phyloP scores from a whole-genome alignment of 1,140 invertebrate genomes.

The Ceratosolen fusciceps region DNA sequence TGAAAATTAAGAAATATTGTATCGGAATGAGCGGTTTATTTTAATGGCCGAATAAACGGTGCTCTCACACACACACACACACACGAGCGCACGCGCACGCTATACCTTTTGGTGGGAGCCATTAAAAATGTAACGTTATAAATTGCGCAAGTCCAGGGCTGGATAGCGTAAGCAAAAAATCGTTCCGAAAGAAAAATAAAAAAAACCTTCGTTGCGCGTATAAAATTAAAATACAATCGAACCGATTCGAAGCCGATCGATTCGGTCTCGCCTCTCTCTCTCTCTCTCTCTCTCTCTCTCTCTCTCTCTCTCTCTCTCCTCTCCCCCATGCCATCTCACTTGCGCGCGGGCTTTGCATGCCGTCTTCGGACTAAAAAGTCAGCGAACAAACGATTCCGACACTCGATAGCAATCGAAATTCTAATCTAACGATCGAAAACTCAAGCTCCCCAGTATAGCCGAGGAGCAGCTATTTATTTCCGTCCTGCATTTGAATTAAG shows the following conservation, averaged over 20 bases:
- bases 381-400: constrained; percentile 10
- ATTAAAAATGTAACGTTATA: not conserved
- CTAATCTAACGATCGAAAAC: constrained; percentile 18
- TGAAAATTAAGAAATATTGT: too few species aligned
- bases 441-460: not conserved
- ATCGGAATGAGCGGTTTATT: too few species aligned
- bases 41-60: too few species aligned
- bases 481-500: constrained; percentile 3
- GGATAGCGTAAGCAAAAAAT: not conserved
- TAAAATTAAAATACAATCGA: constrained; percentile 2
- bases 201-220: not conserved
- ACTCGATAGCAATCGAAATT: constrained; percentile 21
- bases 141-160: not conserved
- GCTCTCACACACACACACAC: too few species aligned
- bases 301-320: too few species aligned
- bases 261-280: not conserved
- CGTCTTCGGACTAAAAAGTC: not conserved
- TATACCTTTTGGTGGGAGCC: too few species aligned
- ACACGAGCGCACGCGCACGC: too few species aligned
- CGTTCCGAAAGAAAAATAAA: not conserved
- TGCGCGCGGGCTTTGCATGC: too few species aligned
- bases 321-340: too few species aligned
- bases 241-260: constrained; percentile 10
- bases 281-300: too few species aligned
- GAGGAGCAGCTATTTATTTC: too few species aligned